Conservation (phyloP, 2,113 vertebrate genomes). For the Cygnus buccinator region DNA sequence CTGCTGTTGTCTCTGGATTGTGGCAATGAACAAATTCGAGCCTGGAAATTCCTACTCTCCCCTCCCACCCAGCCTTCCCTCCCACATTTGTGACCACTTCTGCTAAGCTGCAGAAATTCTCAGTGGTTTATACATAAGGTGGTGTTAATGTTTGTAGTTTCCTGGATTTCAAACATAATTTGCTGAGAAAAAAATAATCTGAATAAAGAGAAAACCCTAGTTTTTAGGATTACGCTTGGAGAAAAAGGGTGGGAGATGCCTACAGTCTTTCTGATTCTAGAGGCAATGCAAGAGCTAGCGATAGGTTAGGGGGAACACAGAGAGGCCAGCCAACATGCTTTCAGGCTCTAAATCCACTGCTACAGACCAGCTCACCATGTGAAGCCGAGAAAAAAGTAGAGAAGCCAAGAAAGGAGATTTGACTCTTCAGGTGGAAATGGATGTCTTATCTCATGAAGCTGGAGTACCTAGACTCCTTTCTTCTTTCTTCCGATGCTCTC, state of each 20-base stretch:
- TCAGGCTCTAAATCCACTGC: not conserved
- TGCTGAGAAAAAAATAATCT: not conserved
- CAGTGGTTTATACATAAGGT: not conserved
- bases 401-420: not conserved
- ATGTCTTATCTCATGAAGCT: not conserved
- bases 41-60: not conserved
- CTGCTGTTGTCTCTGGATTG: slow-evolving; percentile 3
- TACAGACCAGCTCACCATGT: not conserved
- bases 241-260: not conserved
- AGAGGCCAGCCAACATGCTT: not conserved
- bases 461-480: not conserved
- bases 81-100: not conserved
- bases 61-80: not conserved
- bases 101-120: not conserved
- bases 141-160: not conserved
- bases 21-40: not conserved
- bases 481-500: not conserved
- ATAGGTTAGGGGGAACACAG: not conserved
- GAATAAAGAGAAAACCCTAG: not conserved
- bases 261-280: not conserved
- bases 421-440: not conserved
- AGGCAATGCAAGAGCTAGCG: not conserved
- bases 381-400: not conserved
- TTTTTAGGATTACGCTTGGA: not conserved
- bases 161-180: not conserved